Evolutionary conservation across 2,797 vertebrate species (phyloP).

Genomic region (Falco berigora): DNA sequence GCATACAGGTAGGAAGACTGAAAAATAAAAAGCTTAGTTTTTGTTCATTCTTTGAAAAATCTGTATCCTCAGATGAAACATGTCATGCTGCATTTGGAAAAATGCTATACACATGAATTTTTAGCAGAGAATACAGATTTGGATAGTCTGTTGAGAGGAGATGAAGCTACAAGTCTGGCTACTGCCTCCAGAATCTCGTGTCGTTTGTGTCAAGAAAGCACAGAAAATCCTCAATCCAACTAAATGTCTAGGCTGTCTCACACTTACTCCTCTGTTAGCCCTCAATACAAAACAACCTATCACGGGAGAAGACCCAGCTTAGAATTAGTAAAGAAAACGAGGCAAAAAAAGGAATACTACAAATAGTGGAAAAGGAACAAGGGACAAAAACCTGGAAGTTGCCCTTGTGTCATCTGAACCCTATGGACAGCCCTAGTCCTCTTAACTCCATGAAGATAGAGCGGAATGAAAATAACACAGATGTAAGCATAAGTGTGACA

Average conservation of each 20-base stretch:
- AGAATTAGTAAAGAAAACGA: neutral
- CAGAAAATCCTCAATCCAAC: neutral
- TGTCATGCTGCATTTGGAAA: neutral
- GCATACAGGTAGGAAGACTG: neutral
- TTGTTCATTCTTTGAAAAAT: neutral
- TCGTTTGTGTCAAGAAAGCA: neutral
- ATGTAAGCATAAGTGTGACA: neutral
- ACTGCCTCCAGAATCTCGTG: neutral
- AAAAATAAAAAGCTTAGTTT: neutral
- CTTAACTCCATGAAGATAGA: neutral
- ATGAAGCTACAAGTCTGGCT: neutral
- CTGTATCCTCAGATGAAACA: neutral
- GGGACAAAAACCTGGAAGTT: neutral
- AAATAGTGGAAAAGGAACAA: neutral
- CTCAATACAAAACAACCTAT: neutral
- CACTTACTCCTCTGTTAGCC: neutral
- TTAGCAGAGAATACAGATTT: neutral
- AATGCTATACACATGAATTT: neutral
- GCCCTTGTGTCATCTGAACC: neutral
- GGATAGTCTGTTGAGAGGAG: neutral
- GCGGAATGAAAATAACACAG: neutral
- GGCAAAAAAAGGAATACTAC: neutral
- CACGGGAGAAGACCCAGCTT: neutral
- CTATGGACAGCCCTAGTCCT: neutral
- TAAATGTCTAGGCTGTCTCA: neutral